phyloP scores from a whole-genome alignment of 2,797 vertebrate genomes.

The Jordanella pulchra region DNA sequence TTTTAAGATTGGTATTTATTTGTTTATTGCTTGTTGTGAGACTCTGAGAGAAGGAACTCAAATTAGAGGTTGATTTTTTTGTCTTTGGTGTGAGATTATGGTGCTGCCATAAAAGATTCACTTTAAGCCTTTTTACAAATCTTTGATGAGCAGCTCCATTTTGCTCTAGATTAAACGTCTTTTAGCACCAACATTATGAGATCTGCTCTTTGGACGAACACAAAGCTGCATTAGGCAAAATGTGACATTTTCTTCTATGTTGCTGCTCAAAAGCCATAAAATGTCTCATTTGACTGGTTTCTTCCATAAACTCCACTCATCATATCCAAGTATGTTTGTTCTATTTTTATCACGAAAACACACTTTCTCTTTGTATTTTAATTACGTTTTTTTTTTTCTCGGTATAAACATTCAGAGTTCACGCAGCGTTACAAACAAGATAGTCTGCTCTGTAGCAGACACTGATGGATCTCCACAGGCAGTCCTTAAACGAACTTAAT shows the following conservation, averaged over 20 bases:
- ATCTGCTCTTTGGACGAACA: neutral
- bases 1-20: neutral
- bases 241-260: neutral
- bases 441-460: constrained; percentile 40
- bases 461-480: constrained; percentile 58
- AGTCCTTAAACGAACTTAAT: constrained; percentile 66
- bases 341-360: neutral
- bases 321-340: neutral
- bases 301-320: neutral
- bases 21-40: neutral
- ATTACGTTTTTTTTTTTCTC: neutral
- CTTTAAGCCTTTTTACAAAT: neutral
- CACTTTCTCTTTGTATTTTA: constrained; percentile 4
- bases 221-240: neutral
- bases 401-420: neutral
- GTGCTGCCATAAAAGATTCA: neutral
- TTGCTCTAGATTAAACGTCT: neutral
- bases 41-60: neutral
- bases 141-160: neutral
- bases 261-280: neutral
- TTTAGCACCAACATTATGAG: neutral
- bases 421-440: constrained; percentile 34
- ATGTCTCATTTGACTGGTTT: neutral
- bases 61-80: neutral
- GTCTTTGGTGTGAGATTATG: neutral